Conservation (phyloP, 1,140 invertebrate species). For the Zaprionus gabonicus region DNA sequence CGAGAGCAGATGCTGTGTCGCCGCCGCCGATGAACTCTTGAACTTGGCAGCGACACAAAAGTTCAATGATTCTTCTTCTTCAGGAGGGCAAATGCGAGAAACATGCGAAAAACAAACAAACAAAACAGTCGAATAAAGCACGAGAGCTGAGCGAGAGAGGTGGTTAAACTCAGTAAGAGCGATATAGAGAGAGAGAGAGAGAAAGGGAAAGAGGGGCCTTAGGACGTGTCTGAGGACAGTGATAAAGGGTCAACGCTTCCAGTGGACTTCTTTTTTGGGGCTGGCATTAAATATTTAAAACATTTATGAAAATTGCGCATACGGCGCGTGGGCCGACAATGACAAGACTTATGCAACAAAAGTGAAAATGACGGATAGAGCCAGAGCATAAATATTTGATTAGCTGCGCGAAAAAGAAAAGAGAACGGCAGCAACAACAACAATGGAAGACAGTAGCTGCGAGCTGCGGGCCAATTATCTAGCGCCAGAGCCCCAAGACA, state of each 20-base stretch:
- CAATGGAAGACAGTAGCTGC: slow-evolving; percentile 18
- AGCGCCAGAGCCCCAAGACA: slow-evolving; percentile 47
- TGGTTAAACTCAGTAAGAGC: not conserved
- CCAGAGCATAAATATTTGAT: slow-evolving; percentile 65
- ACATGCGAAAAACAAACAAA: slow-evolving; percentile 22
- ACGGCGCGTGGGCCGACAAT: slow-evolving; percentile 46
- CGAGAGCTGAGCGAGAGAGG: not conserved
- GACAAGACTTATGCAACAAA: slow-evolving; percentile 47
- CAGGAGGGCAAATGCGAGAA: not conserved
- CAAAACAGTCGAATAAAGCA: slow-evolving; percentile 19
- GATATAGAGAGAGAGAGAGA: not conserved
- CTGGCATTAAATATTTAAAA: slow-evolving; percentile 60
- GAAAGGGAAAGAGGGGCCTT: not conserved
- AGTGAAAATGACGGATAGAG: slow-evolving; percentile 44
- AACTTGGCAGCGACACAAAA: slow-evolving; percentile 61
- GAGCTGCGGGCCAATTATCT: slow-evolving; percentile 43
- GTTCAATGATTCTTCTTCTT: slow-evolving; percentile 65
- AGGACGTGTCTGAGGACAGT: slow-evolving; percentile 34
- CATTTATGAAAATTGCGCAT: slow-evolving; percentile 58
- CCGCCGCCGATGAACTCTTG: slow-evolving; percentile 66
- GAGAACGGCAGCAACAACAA: slow-evolving; percentile 42
- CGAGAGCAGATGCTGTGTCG: slow-evolving; percentile 63
- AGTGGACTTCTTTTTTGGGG: not conserved
- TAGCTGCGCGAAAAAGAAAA: slow-evolving; percentile 42
- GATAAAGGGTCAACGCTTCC: slow-evolving; percentile 54